Evolutionary conservation across 1,140 invertebrate genomes (phyloP), one percentile per base, ranked within the genome.

Genomic region (Laupala kohalensis): DNA sequence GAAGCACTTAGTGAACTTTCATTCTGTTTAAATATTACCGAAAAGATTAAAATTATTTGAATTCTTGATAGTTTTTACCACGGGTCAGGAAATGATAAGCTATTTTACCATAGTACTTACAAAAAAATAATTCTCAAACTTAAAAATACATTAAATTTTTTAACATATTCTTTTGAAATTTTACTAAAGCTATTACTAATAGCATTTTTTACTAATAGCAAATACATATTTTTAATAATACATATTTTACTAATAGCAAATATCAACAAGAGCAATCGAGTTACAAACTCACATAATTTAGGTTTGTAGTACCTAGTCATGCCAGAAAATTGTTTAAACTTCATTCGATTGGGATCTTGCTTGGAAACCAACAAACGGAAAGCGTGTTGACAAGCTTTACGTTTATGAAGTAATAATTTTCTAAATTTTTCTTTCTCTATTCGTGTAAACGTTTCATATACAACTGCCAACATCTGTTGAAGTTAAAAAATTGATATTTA

Each of bases 341-440:
- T 79, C 75, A 94, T 86, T 71, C 84, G 80, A 72, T 84, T 79
- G 63, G 90, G 90, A 77, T 85, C 86, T 76, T 89, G 86, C 76
- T 88, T 87, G 3, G 90, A 91, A 67, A 93, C 89, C 13, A 93
- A 80, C 68, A 92, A 80, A 62, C 88, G 85, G 81, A 95, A 95
- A 1, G 93, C 92, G 77, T 91, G 87, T 71, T 92, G 87, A 79
- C 92, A 93, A 0, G 92, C 94, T 77, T 88, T 86, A 69, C 92
- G 83, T 77, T 94, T 90, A 79, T 96, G 94, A 53, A 95, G 84
- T 72, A 93, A 84, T 53, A 96, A 77, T 77, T 93, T 93, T 73
- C 90, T 86, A 76, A 95, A 92, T 79, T 96, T 96, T 73, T 92
- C 89, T 71, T 92, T 90, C 81, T 96, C 93, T 62, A 93, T 89